Conservation (phyloP, 1,140 invertebrate genomes). For the Holcopasites calliopsidis region DNA sequence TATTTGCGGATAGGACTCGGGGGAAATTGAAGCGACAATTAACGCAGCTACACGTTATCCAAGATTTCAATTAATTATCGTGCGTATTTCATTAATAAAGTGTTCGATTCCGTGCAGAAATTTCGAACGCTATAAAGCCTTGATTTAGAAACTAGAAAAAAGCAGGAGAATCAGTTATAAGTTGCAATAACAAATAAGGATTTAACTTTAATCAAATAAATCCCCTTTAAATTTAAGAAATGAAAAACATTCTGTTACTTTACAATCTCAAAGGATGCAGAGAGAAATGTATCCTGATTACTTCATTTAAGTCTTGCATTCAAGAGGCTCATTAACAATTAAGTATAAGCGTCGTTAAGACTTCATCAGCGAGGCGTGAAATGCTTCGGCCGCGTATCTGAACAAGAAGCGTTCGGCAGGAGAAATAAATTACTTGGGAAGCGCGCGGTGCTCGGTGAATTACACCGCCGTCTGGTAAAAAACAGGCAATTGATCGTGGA, state of each 20-base stretch:
- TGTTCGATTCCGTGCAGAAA: conserved; percentile 5
- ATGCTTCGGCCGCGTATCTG: background rate
- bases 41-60: conserved; percentile 26
- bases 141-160: too few species aligned
- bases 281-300: conserved; percentile 3
- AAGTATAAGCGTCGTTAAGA: conserved; percentile 18
- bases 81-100: background rate
- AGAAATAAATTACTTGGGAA: conserved; percentile 42
- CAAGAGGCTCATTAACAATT: background rate
- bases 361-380: conserved; percentile 32
- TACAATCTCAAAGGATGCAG: too few species aligned
- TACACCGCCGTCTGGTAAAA: conserved; percentile 2
- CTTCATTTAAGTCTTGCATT: too few species aligned
- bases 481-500: conserved; percentile 35
- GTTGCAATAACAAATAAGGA: too few species aligned
- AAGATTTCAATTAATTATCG: background rate
- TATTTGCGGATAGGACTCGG: background rate
- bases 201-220: too few species aligned
- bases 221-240: too few species aligned
- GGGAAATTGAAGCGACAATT: conserved; percentile 32
- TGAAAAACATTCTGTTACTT: too few species aligned
- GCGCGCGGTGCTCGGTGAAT: conserved; percentile 6
- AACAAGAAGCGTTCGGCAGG: conserved; percentile 29
- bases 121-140: background rate
- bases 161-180: too few species aligned